Percentiles rank a stretch among this genome's conserved stretches.
These are phyloP conservation scores for Drosophila sulfurigaster DNA, from an alignment of 1,140 invertebrate genomes.

Conservation along the genomic window DNA sequence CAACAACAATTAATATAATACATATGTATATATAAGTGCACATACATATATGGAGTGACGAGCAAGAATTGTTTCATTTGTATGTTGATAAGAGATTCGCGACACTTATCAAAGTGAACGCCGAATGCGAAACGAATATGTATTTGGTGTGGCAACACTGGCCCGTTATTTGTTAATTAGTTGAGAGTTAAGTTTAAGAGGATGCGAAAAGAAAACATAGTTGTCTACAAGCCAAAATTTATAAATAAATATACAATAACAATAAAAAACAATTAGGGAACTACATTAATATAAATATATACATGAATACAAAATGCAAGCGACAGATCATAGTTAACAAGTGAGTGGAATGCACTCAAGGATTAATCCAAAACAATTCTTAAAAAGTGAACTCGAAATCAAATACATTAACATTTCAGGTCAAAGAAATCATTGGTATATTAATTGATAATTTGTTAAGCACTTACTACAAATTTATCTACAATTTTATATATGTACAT, in stretches of 20 bases:
- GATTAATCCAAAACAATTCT: background rate
- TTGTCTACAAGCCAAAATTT: background rate
- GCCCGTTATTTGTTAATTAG: slow-evolving; percentile 21
- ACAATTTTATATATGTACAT: too few species aligned
- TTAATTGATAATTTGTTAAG: too few species aligned
- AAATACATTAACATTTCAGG: background rate
- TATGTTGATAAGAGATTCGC: slow-evolving; percentile 58
- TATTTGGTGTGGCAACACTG: slow-evolving; percentile 37
- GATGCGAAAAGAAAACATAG: background rate
- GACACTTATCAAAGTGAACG: slow-evolving; percentile 49
- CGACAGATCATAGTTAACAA: slow-evolving; percentile 15
- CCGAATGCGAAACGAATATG: slow-evolving; percentile 13
- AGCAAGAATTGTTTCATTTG: slow-evolving; percentile 50
- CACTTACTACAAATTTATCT: too few species aligned
- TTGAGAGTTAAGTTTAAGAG: background rate
- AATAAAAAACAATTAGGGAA: background rate
- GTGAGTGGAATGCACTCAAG: slow-evolving; percentile 4
- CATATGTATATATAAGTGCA: background rate
- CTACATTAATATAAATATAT: slow-evolving; percentile 16
- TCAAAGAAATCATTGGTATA: too few species aligned
- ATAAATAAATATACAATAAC: background rate
- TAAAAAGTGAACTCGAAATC: background rate
- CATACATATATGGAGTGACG: slow-evolving; percentile 23
- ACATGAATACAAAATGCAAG: slow-evolving; percentile 36
- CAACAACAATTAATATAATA: slow-evolving; percentile 58